Evolutionary conservation across 2,888 invertebrate species (phyloP), one percentile per base, ranked within the genome.

Genomic region (Calliopum simillimum): DNA sequence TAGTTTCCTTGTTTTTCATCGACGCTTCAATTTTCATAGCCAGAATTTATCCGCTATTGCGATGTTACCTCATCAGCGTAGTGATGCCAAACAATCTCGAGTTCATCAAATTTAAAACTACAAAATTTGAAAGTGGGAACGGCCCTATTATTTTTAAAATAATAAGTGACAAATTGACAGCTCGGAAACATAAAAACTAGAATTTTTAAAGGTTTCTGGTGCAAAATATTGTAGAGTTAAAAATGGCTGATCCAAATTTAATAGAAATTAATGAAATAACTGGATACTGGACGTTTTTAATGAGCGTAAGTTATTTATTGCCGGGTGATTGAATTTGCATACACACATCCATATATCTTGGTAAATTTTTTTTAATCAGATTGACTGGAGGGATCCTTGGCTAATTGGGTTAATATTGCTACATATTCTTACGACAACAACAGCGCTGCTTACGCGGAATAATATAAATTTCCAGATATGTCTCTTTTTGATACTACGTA

Each of bases 301-400:
- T 91, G 81, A 93, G 92, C 85, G 94, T 94, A 88, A 92, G 93
- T 75, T 2, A 6, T 5, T 13, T 19, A 49, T 8, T n/a, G 3
- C 19, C 63, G 44, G 25, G 33, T 8, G 33, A 33, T 33, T 33
- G 8, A 33, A 43, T 66, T n/a, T 55, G 6, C n/a, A 49, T 11
- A 47, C 51, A 21, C 8, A 8, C 33, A 33, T 33, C 5, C 0
- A 33, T 8, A 8, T n/a, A n/a, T n/a, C n/a, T n/a, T n/a, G n/a
- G n/a, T n/a, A n/a, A n/a, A n/a, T 56, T 19, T 71, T 58, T 58
- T 58, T 25, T 62, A 78, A 79, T 88, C 89, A 80, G 95, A 94
- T 96, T 85, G 95, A 96, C 83, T 96, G 95, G 95, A 89, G 89
- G 78, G 96, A 96, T 85, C 95, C 95, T 6, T 95, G 95, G 94